phyloP scores from a whole-genome alignment of 2,797 vertebrate species.

The Vipera ursinii region DNA sequence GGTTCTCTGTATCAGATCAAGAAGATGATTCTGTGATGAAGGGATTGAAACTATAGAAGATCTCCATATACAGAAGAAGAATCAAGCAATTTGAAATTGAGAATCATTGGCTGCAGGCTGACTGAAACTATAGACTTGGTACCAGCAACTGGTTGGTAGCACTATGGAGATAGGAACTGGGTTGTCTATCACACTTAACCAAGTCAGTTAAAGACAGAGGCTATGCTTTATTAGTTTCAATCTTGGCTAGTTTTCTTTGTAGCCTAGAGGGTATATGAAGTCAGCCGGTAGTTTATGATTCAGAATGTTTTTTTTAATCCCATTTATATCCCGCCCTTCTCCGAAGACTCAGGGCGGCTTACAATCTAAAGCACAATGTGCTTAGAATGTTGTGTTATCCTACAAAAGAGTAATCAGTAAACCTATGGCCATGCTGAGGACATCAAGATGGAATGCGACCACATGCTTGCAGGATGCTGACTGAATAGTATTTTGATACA shows the following conservation, averaged over 20 bases:
- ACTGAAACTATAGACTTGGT: background rate
- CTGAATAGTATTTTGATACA: background rate
- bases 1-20: background rate
- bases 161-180: background rate
- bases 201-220: background rate
- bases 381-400: background rate
- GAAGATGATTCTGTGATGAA: background rate
- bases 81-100: background rate
- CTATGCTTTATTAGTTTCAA: background rate
- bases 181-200: background rate
- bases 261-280: background rate
- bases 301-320: background rate
- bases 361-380: no score
- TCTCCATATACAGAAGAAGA: background rate
- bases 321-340: no score
- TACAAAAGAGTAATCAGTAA: background rate
- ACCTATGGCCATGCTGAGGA: background rate
- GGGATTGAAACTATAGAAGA: background rate
- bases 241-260: background rate
- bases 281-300: background rate
- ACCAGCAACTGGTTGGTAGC: background rate
- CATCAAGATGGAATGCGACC: background rate
- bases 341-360: no score
- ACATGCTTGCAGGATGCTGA: background rate
- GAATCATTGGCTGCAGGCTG: background rate